Base-by-base conservation (phyloP, 2,888 invertebrate genomes). In the Mesochorus sp. region DNA sequence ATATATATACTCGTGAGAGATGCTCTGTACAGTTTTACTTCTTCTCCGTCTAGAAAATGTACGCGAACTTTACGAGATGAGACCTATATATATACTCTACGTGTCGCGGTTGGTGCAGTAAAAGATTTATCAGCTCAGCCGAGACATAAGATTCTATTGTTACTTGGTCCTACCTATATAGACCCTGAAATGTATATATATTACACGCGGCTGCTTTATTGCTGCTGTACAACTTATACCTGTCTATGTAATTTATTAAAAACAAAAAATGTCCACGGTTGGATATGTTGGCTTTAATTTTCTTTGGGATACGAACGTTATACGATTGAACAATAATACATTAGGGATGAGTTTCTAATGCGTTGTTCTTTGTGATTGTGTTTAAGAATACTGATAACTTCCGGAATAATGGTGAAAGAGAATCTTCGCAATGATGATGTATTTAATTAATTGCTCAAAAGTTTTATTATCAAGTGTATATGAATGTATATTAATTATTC, bases 111-210 rank as follows among this genome's bases (percentile, higher is more conserved):
- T 31, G 10, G 57, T 21, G 62, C 42, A 57, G 21, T 68, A 73
- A 78, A 68, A 73, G 62, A 73, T 78, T 78, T 73, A 73, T 78
- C 73, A 78, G 73, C 57, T 57, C 44, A 51, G 34, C 24, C 47
- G 49, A 68, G 55, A 62, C 34, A 73, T 51, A 31, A 39, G 49
- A 70, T 59, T 49, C 70, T 34, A 42, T 21, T 70, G 70, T 59
- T 57, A 14, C 44, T 28, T 24, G 59, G 59, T 37, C 62, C 57
- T 53, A 28, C 14, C 24, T 57, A 39, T n/a, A 5, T 24, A 26
- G 14, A 21, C 53, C 14, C 55, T 47, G 12, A n/a, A n/a, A n/a
- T 61, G 44, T 24, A 3, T 10, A 17, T 28, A 39, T 53, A 17
- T 24, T 26, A 39, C n/a, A 24, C 49, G 24, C 39, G 24, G 51